These are phyloP conservation scores for Pipa parva DNA, from an alignment of 2,113 vertebrate species.

Conservation along the genomic window DNA sequence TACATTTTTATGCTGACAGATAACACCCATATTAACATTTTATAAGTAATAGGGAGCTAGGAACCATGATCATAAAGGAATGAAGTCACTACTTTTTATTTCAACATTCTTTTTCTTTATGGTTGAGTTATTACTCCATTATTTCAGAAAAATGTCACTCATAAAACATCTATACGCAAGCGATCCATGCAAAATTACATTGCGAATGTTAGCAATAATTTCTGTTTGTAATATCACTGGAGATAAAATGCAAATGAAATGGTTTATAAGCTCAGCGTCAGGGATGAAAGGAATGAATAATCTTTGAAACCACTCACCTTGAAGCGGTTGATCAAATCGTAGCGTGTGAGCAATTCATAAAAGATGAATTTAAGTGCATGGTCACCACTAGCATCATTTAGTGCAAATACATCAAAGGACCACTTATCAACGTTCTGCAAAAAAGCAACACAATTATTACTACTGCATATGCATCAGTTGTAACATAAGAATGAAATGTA, in stretches of 20 bases:
- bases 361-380: conserved; percentile 97
- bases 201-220: neutral
- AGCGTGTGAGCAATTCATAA: conserved; percentile 94
- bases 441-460: conserved; percentile 17
- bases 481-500: neutral
- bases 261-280: neutral
- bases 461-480: neutral
- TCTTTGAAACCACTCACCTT: conserved; percentile 72
- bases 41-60: too few species aligned
- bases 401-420: conserved; percentile 94
- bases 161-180: conserved; percentile 1
- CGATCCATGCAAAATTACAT: neutral
- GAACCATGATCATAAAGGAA: too few species aligned
- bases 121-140: neutral
- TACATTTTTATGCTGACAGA: too few species aligned
- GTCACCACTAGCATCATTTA: conserved; percentile 91
- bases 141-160: neutral
- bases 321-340: conserved; percentile 93
- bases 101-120: neutral
- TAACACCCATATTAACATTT: too few species aligned
- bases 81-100: too few species aligned
- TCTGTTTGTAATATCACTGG: conserved; percentile 3
- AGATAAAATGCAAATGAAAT: conserved; percentile 3
- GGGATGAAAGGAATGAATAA: conserved; percentile 1
- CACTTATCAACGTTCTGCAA: conserved; percentile 89